A percentile compares a stretch with the other conserved stretches of the same genome.
phyloP scores from a whole-genome alignment of 1,140 invertebrate genomes.

The Meteorus sp. region DNA sequence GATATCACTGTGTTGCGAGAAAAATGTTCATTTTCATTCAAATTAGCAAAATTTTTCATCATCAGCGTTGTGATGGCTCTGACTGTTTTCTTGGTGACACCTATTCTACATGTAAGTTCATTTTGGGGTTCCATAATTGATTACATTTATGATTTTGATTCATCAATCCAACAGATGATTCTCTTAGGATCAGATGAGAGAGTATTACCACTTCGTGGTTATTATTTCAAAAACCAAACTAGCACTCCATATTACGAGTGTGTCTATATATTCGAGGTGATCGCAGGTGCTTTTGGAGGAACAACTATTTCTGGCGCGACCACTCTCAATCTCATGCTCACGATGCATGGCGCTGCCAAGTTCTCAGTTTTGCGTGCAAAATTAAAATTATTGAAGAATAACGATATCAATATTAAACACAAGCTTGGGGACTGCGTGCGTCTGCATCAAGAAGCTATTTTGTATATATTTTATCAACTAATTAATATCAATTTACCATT shows the following conservation, averaged over 20 bases:
- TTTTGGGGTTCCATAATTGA: not conserved
- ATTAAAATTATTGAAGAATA: conserved; percentile 28
- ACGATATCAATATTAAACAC: conserved; percentile 11
- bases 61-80: conserved; percentile 27
- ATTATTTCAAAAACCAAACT: conserved; percentile 37
- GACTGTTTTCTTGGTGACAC: conserved; percentile 23
- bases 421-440: conserved; percentile 27
- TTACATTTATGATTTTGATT: conserved; percentile 1
- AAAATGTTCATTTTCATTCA: conserved; percentile 36
- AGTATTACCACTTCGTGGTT: conserved; percentile 37
- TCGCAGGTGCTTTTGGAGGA: conserved; percentile 25
- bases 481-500: not conserved
- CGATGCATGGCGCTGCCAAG: conserved; percentile 41
- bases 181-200: conserved; percentile 20
- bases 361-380: conserved; percentile 34
- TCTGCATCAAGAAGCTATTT: conserved; percentile 41
- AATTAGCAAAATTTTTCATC: conserved; percentile 39
- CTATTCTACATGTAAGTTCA: conserved; percentile 37
- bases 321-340: conserved; percentile 35
- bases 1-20: conserved; percentile 32
- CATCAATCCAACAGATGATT: conserved; percentile 2
- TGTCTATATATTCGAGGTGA: conserved; percentile 28
- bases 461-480: conserved; percentile 25
- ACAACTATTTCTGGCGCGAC: conserved; percentile 34
- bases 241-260: conserved; percentile 30